These are phyloP conservation scores for Tipula helvola DNA, from an alignment of 2,888 invertebrate species.

Conservation along the genomic window DNA sequence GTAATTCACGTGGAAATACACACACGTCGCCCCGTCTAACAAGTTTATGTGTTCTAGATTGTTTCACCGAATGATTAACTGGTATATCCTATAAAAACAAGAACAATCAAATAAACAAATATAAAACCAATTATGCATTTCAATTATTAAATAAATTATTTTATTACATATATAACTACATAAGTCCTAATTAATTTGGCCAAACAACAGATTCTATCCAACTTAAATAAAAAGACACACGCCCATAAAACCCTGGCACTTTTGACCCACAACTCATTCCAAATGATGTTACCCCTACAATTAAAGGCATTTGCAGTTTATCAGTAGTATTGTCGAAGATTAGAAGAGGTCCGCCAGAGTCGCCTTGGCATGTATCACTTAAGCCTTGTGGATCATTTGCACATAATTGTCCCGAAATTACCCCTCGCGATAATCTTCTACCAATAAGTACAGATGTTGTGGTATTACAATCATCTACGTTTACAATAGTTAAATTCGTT, in stretches of 20 bases:
- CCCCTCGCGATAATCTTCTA: slow-evolving; percentile 13
- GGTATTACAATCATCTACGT: slow-evolving; percentile 17
- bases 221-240: slow-evolving; percentile 28
- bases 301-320: slow-evolving; percentile 17
- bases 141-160: no score
- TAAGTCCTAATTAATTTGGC: slow-evolving; percentile 17
- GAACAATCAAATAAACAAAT: no score
- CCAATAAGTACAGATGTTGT: slow-evolving; percentile 10
- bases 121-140: no score
- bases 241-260: slow-evolving; percentile 28
- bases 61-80: no score
- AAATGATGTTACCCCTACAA: slow-evolving; percentile 27
- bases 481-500: slow-evolving; percentile 19
- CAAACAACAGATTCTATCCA: slow-evolving; percentile 30
- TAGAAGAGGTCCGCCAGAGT: slow-evolving; percentile 30
- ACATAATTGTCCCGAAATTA: slow-evolving; percentile 19
- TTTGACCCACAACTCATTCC: slow-evolving; percentile 24
- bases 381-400: slow-evolving; percentile 18
- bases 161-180: no score
- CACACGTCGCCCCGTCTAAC: no score
- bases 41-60: no score
- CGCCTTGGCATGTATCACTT: slow-evolving; percentile 28
- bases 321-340: slow-evolving; percentile 13
- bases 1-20: no score
- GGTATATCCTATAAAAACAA: no score